Base-by-base conservation (phyloP, 2,888 invertebrate species). In the Hemithea aestivaria region DNA sequence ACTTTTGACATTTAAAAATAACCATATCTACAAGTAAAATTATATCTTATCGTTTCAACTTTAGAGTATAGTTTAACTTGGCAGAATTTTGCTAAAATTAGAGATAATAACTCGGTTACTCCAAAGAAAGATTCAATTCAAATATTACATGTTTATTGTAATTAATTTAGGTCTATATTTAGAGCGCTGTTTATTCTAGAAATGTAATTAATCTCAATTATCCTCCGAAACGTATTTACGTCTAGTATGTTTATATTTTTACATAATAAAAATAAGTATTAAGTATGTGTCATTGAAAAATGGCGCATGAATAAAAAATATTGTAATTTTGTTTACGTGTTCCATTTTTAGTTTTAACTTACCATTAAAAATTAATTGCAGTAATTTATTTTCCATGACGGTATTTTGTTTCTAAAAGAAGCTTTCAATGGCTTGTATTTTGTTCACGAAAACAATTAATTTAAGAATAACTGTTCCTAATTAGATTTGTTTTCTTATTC, bases 1-100 rank as follows among this genome's bases (percentile, higher is more conserved):
- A 66, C 61, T 62, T 56, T 72, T 73, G 67, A 72, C 68, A 67
- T 66, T 66, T 63, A 58, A 66, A 65, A 59, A 60, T 56, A 62
- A 45, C 30, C 27, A 52, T 35, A 16, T 40, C 26, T 26, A 43
- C 37, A 38, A 40, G 41, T 34, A 20, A 50, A 38, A 43, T 11
- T 39, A 29, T 25, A 33, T 43, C 39, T 49, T 56, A 41, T 33
- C 5, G 6, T 12, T 23, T 2, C 30, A 28, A 20, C 11, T 6
- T 45, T 55, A 56, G 27, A 43, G 47, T 22, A 28, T 10, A 26
- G 7, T 36, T 48, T 57, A 27, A 33, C 6, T 9, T 32, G 27
- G 21, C 12, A 12, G 9, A 6, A 23, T 9, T 6, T 20, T 36
- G 22, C 6, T 22, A 22, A 37, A 39, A 27, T 25, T 16, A 9